A percentile compares a stretch with the other conserved stretches of the same genome.
phyloP scores from a whole-genome alignment of 2,888 invertebrate genomes.

The Itoplectis maculator region DNA sequence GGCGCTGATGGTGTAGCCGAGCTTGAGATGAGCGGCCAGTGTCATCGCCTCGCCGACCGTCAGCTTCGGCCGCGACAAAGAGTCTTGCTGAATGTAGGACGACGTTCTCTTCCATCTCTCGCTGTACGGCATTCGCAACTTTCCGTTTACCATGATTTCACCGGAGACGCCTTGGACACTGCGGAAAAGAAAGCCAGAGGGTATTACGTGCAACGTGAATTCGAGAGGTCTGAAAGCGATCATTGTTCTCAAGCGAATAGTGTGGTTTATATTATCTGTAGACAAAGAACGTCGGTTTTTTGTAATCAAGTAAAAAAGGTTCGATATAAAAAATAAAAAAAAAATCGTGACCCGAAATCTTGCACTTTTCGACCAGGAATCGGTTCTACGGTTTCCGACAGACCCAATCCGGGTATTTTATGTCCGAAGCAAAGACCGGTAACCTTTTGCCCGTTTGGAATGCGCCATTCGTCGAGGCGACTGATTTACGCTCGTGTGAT shows the following conservation, averaged over 20 bases:
- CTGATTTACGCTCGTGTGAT: background rate
- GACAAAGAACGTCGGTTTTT: too few species aligned
- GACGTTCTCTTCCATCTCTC: constrained; percentile 90
- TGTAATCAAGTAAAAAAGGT: too few species aligned
- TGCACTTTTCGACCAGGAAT: too few species aligned
- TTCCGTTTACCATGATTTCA: constrained; percentile 90
- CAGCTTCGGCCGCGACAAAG: constrained; percentile 90
- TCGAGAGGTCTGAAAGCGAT: background rate
- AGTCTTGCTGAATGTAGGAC: constrained; percentile 95
- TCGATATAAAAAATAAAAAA: too few species aligned
- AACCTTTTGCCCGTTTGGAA: background rate
- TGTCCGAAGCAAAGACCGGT: too few species aligned
- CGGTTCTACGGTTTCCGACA: too few species aligned
- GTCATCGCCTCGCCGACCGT: constrained; percentile 94
- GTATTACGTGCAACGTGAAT: background rate
- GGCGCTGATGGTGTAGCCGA: constrained; percentile 89
- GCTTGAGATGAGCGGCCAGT: constrained; percentile 92
- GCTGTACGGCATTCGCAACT: constrained; percentile 86
- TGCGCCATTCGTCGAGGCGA: background rate
- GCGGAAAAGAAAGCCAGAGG: constrained; percentile 53
- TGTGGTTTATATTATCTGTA: background rate
- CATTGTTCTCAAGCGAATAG: background rate
- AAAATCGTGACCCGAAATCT: too few species aligned
- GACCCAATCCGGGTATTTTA: too few species aligned
- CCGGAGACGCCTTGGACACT: constrained; percentile 91